Evolutionary conservation across 64 coral and sea anemone species (phyloP).

Genomic region (Porites lutea): DNA sequence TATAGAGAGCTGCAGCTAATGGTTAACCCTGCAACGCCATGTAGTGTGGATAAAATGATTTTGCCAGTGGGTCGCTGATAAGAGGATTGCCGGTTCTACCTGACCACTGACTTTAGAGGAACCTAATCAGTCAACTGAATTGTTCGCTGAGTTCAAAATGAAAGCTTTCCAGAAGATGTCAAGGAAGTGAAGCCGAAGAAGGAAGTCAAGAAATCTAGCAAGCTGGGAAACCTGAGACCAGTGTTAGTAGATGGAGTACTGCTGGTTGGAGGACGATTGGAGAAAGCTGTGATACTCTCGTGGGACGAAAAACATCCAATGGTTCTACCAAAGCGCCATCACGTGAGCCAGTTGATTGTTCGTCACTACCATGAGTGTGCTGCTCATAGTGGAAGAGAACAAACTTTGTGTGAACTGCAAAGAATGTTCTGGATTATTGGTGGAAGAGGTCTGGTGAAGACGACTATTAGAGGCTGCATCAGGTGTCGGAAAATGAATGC

Average conservation of each 20-base stretch:
- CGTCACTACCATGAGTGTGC: conserved; percentile 60
- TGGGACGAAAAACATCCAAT: conserved; percentile 80
- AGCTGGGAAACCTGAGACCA: conserved; percentile 49
- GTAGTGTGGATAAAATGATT: conserved; percentile 73
- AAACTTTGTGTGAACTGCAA: conserved; percentile 66
- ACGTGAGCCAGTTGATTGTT: conserved; percentile 69
- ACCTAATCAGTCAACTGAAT: conserved; percentile 24
- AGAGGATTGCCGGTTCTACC: conserved; percentile 11
- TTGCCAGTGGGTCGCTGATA: conserved; percentile 46
- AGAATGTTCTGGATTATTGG: conserved; percentile 74
- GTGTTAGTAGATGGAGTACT: conserved; percentile 48
- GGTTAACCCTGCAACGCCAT: conserved; percentile 57
- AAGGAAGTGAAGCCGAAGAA: conserved; percentile 57
- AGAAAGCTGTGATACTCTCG: conserved; percentile 67
- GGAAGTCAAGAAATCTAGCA: conserved; percentile 59
- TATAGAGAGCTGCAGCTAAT: conserved; percentile 52
- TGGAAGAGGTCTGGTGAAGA: conserved; percentile 62
- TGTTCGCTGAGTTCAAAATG: conserved; percentile 41
- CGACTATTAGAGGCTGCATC: conserved; percentile 70
- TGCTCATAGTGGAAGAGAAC: conserved; percentile 76
- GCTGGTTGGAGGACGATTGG: conserved; percentile 69
- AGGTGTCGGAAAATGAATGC: conserved; percentile 76
- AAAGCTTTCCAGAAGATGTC: conserved; percentile 72
- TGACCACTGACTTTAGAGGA: conserved; percentile 58
- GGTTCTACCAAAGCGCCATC: conserved; percentile 25